A percentile compares a stretch with the other conserved stretches of the same genome.
Conservation (phyloP, 1,140 invertebrate species). For the Cydia amplana region DNA sequence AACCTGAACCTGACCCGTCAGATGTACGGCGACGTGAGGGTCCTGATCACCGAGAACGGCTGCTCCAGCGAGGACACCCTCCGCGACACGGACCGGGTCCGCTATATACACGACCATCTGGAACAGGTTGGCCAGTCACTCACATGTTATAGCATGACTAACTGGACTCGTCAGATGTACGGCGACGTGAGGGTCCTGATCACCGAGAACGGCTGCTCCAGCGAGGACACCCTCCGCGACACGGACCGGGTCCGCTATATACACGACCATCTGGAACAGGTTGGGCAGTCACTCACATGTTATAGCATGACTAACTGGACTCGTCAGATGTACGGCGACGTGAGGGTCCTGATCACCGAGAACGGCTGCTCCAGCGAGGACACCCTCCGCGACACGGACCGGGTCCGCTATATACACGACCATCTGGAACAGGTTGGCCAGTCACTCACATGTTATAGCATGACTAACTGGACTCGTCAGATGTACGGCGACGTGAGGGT, state of each 20-base stretch:
- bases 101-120: slow-evolving; percentile 74
- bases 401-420: slow-evolving; percentile 71
- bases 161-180: slow-evolving; percentile 66
- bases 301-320: too few relatives aligned
- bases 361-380: slow-evolving; percentile 82
- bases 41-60: slow-evolving; percentile 87
- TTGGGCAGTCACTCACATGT: neutral
- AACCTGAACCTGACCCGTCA: slow-evolving; percentile 66
- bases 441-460: too few relatives aligned
- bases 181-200: slow-evolving; percentile 81
- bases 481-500: slow-evolving; percentile 82
- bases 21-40: slow-evolving; percentile 80
- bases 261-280: slow-evolving; percentile 82
- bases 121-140: slow-evolving; percentile 57
- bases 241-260: slow-evolving; percentile 68
- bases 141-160: too few relatives aligned
- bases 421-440: slow-evolving; percentile 80
- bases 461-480: neutral
- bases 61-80: slow-evolving; percentile 74
- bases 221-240: slow-evolving; percentile 77
- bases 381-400: slow-evolving; percentile 76
- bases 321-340: slow-evolving; percentile 78
- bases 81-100: slow-evolving; percentile 78
- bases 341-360: slow-evolving; percentile 83
- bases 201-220: slow-evolving; percentile 85